Conservation (phyloP, 1,140 invertebrate species). For the Zaprionus tsacasi region DNA sequence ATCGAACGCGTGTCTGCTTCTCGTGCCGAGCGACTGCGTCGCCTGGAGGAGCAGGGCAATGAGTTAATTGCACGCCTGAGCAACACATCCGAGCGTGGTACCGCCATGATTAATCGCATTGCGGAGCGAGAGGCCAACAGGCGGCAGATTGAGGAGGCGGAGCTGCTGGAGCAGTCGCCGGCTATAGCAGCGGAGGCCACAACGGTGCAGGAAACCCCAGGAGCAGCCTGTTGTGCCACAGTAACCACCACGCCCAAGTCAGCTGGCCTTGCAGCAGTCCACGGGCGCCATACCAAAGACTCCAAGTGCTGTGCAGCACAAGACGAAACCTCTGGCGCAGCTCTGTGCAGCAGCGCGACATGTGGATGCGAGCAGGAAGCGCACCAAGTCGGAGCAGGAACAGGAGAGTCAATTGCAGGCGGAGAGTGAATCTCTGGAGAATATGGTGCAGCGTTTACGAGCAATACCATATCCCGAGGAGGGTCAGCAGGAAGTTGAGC, state of each 20-base stretch:
- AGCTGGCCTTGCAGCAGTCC: slow-evolving; percentile 63
- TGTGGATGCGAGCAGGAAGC: slow-evolving; percentile 58
- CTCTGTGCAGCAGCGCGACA: slow-evolving; percentile 64
- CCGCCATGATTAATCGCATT: slow-evolving; percentile 83
- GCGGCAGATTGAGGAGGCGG: slow-evolving; percentile 56
- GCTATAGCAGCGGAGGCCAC: slow-evolving; percentile 43
- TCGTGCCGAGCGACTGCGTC: slow-evolving; percentile 87
- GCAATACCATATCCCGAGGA: slow-evolving; percentile 58
- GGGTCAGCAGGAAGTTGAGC: background rate
- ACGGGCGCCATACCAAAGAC: slow-evolving; percentile 69
- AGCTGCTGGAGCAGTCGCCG: slow-evolving; percentile 57
- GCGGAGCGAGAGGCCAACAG: slow-evolving; percentile 67
- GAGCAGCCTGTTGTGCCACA: slow-evolving; percentile 57
- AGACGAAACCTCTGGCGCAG: slow-evolving; percentile 46
- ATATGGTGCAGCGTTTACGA: slow-evolving; percentile 72
- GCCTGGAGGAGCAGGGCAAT: slow-evolving; percentile 89
- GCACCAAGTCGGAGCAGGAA: slow-evolving; percentile 16
- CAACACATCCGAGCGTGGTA: slow-evolving; percentile 82
- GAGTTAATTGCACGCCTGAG: slow-evolving; percentile 88
- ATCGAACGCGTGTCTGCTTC: slow-evolving; percentile 86
- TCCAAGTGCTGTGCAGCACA: slow-evolving; percentile 22
- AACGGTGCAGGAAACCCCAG: slow-evolving; percentile 38
- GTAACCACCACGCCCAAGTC: slow-evolving; percentile 71
- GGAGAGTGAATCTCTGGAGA: slow-evolving; percentile 59
- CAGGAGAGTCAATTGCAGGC: background rate